Conservation (phyloP, 2,797 vertebrate genomes). For the Sebastes minor region DNA sequence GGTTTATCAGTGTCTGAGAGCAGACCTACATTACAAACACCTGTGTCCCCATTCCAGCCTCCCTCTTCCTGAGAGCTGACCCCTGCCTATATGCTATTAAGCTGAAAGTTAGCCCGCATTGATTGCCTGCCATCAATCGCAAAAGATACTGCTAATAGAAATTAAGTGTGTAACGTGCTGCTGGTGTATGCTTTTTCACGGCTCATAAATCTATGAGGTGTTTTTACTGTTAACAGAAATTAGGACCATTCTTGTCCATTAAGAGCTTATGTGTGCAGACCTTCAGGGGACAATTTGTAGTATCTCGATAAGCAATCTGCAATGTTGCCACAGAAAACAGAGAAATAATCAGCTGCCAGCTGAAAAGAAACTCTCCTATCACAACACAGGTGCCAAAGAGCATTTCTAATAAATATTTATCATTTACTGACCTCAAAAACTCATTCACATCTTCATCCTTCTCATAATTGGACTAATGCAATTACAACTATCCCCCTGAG, state of each 20-base stretch:
- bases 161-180: constrained; percentile 37
- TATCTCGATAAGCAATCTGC: constrained; percentile 42
- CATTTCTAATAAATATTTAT: constrained; percentile 19
- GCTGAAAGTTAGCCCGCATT: constrained; percentile 59
- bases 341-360: constrained; percentile 32
- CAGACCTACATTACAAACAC: constrained; percentile 82
- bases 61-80: constrained; percentile 64
- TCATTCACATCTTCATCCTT: neutral
- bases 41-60: constrained; percentile 82
- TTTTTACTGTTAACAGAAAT: constrained; percentile 68
- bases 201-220: constrained; percentile 60
- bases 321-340: constrained; percentile 24
- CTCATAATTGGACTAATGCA: neutral
- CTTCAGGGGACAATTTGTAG: constrained; percentile 61
- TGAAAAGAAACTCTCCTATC: constrained; percentile 8
- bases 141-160: constrained; percentile 55
- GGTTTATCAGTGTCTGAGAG: constrained; percentile 73
- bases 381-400: constrained; percentile 11
- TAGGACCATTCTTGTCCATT: constrained; percentile 61
- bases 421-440: constrained; percentile 7
- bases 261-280: constrained; percentile 52
- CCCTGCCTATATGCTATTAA: constrained; percentile 57
- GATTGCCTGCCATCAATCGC: constrained; percentile 63
- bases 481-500: neutral
- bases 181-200: constrained; percentile 25